phyloP scores from a whole-genome alignment of 1,140 invertebrate genomes.

The Coenobita brevimanus region DNA sequence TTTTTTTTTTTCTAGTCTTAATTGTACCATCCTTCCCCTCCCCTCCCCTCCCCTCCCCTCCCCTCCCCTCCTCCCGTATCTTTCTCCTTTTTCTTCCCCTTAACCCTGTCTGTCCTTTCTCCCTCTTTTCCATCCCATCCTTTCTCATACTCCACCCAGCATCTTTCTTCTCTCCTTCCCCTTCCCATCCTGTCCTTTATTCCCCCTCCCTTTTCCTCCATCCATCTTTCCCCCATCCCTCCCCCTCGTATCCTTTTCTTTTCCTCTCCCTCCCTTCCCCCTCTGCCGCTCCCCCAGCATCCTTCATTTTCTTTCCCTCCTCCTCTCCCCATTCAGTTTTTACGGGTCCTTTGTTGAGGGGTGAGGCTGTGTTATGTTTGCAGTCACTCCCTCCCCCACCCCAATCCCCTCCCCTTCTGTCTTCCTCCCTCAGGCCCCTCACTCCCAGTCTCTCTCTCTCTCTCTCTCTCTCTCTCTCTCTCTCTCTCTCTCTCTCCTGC shows the following conservation, averaged over 20 bases:
- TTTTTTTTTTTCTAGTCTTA: no score
- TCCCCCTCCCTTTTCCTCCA: background rate
- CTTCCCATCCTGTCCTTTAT: background rate
- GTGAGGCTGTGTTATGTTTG: background rate
- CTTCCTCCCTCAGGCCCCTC: background rate
- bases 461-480: slow-evolving; percentile 33
- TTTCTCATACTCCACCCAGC: background rate
- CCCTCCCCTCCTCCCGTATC: background rate
- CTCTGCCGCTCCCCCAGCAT: background rate
- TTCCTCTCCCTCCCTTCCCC: background rate
- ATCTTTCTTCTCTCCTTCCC: background rate
- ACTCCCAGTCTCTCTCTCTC: slow-evolving; percentile 9
- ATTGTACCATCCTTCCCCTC: no score
- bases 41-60: background rate
- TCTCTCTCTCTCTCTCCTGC: background rate
- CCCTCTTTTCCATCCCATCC: background rate
- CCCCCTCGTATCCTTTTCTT: background rate
- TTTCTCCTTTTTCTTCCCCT: background rate
- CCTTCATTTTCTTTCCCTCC: no score
- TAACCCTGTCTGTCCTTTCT: background rate
- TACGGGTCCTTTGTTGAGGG: background rate
- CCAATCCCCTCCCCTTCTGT: background rate
- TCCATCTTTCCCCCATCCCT: background rate
- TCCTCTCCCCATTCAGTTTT: background rate
- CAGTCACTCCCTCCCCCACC: background rate